Base-by-base conservation (phyloP, 2,888 invertebrate genomes). In the Eutolmus rufibarbis region DNA sequence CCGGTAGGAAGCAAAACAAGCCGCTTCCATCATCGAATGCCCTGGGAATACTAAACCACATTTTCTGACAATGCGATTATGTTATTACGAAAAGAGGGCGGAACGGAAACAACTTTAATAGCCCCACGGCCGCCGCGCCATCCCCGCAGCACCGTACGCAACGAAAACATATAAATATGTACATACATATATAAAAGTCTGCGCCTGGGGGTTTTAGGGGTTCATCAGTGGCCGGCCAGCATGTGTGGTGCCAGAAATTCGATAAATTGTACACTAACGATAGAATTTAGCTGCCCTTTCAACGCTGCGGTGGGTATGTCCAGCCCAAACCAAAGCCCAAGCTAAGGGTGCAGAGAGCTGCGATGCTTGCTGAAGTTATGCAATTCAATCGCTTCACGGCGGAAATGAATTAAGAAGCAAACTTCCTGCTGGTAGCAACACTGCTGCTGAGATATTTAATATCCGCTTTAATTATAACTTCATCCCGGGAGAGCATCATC, bases 391-490 rank as follows among this genome's bases (percentile, higher is more conserved):
- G 66, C 12, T 66, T 28, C 23, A 9, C 12, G 28, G 56, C 56
- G 81, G 81, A 81, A 81, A 81, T 81, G 81, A 81, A 81, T 46
- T 81, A 81, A 81, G 31, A 81, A 81, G 81, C 81, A 81, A 81
- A 81, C 56, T 56, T 81, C 81, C 81, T 81, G 81, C 40, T 81
- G 81, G 56, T 16, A 34, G 31, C 51, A 56, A 81, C 31, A 81
- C 37, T 31, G 56, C 51, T 43, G 46, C 51, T 74, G 28, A 74
- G 85, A 85, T 85, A 85, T 85, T 85, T 85, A 85, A 85, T 85
- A 85, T 85, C 85, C 85, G 85, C 43, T 85, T 84, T 85, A 85
- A 85, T 85, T 85, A 85, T 51, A 81, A 56, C 81, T 81, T 56
- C 34, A 31, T 66, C 66, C 66, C 66, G 66, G 2, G 43, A 46